Base-by-base conservation (phyloP, 92 coral and sea anemone genomes). In the Micromussa lordhowensis region DNA sequence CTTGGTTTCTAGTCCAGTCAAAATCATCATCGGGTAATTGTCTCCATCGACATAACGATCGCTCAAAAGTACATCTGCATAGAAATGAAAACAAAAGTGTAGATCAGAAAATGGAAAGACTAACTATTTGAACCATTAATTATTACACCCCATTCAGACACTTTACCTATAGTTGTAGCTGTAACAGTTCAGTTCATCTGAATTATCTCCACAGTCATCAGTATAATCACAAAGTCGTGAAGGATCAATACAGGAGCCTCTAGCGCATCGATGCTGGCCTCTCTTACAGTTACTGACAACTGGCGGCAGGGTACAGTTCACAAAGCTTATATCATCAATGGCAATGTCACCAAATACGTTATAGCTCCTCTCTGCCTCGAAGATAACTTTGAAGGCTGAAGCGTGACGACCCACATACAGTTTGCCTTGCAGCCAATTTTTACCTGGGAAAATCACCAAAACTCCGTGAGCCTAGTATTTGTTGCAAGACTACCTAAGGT, bases 1-100 rank as follows among this genome's bases (percentile, higher is more conserved):
- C 99, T 22, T 94, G 96, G 80, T 94, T 88, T 74, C 99, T 90
- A 1, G 97, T 97, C 99, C 99, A 97, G 75, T 97, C 99, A 82
- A 96, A 97, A 72, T 97, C 91, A 86, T 97, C 99, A 78, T 93
- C 97, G 79, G 89, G 85, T 35, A 91, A 88, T 83, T 97, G 98
- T 2, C 48, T 83, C 94, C 98, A 97, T 19, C 79, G 34, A 82
- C 99, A 97, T 55, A 91, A 79, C 8, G 93, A 92, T 58, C 78
- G 87, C 90, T 96, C 99, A 88, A 97, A 97, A 54, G 86, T 88
- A 85, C 99, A 97, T 82, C 99, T 96, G 57, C 36, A 68, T 7
- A 32, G 15, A 82, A 51, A 66, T 66, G 14, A 66, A 31, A 28
- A 51, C 57, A 51, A 51, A 26, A 66, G 26, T 12, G 32, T 8